These are phyloP conservation scores for Odontomyia ornata DNA, from an alignment of 2,888 invertebrate genomes.

Conservation along the genomic window DNA sequence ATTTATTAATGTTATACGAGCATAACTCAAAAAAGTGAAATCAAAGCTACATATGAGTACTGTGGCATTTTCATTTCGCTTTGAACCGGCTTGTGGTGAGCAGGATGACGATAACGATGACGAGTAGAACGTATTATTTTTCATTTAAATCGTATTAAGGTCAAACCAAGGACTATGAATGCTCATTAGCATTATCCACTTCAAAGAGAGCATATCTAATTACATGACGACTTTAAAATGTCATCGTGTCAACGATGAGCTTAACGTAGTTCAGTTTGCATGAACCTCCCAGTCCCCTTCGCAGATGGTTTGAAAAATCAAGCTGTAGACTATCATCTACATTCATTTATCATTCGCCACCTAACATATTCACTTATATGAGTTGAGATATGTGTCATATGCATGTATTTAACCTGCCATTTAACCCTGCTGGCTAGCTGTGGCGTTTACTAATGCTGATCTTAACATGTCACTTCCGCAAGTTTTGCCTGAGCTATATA, in stretches of 20 bases:
- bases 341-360: neutral
- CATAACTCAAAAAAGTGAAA: neutral
- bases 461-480: conserved; percentile 11
- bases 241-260: conserved; percentile 13
- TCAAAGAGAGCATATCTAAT: conserved; percentile 4
- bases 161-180: neutral
- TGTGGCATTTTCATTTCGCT: too few relatives aligned
- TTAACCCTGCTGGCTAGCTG: neutral
- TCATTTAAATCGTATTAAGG: conserved; percentile 18
- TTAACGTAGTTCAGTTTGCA: neutral
- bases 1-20: neutral
- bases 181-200: conserved; percentile 15
- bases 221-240: conserved; percentile 31
- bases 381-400: neutral
- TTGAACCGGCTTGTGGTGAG: neutral
- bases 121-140: neutral
- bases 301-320: neutral
- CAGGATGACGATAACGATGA: neutral
- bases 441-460: conserved; percentile 8
- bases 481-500: neutral
- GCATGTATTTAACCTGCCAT: neutral
- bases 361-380: too few relatives aligned
- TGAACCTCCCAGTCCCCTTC: neutral
- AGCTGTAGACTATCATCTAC: neutral
- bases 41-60: too few relatives aligned